Conservation (phyloP, 2,888 invertebrate genomes). For the Brachyptera putata region DNA sequence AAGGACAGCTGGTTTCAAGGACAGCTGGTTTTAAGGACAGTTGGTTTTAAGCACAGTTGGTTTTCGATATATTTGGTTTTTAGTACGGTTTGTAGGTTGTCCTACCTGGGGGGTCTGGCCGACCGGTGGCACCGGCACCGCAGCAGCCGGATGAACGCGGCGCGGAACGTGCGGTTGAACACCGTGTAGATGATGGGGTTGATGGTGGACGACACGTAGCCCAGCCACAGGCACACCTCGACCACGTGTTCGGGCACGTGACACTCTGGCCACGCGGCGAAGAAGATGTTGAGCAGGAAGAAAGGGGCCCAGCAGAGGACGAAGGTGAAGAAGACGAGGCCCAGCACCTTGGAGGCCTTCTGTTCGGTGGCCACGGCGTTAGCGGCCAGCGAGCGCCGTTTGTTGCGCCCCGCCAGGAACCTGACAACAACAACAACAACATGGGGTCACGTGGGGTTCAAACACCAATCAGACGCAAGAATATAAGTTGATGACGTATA, state of each 20-base stretch:
- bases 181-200: conserved; percentile 93
- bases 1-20: too few relatives aligned
- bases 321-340: conserved; percentile 88
- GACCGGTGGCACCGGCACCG: conserved; percentile 67
- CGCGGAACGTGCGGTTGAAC: conserved; percentile 85
- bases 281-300: conserved; percentile 81
- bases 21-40: too few relatives aligned
- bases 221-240: conserved; percentile 84
- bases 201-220: conserved; percentile 87
- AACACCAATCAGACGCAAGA: too few relatives aligned
- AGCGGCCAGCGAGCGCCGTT: conserved; percentile 66
- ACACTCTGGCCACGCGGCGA: conserved; percentile 78
- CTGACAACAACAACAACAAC: neutral
- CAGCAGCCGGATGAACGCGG: conserved; percentile 73
- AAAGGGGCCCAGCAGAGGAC: conserved; percentile 93
- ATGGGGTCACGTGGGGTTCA: neutral
- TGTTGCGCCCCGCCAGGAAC: conserved; percentile 56
- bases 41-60: too few relatives aligned
- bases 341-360: conserved; percentile 90
- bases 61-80: too few relatives aligned
- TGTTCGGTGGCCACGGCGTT: conserved; percentile 88
- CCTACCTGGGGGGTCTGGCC: conserved; percentile 37
- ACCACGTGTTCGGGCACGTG: conserved; percentile 70
- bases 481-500: too few relatives aligned
- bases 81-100: too few relatives aligned